Conservation (phyloP, 2,113 vertebrate genomes). For the Cynoglossus semilaevis region DNA sequence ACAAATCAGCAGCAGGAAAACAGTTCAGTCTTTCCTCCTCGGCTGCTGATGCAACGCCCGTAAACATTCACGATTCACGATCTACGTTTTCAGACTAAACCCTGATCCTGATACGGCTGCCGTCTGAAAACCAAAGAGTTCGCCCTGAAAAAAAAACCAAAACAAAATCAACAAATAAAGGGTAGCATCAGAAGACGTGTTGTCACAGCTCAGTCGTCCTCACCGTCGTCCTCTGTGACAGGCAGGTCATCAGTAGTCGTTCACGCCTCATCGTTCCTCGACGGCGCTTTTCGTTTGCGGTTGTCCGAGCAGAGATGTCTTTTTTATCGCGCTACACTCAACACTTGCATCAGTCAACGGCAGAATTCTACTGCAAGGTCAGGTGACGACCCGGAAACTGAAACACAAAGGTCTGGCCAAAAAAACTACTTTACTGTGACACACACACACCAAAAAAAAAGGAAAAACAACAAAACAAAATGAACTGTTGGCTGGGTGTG, state of each 20-base stretch:
- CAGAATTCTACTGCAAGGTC: neutral
- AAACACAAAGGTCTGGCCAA: no score
- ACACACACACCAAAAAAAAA: no score
- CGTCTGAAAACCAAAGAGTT: no score
- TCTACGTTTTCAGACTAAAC: conserved; percentile 16
- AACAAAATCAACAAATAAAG: neutral
- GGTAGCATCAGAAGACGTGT: conserved; percentile 11
- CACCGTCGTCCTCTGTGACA: conserved; percentile 20
- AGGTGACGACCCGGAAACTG: neutral
- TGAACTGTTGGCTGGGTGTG: neutral
- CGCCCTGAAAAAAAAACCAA: no score
- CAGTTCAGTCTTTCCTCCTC: no score
- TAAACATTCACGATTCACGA: conserved; percentile 9
- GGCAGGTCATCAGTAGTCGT: conserved; percentile 41
- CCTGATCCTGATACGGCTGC: conserved; percentile 24
- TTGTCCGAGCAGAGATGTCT: conserved; percentile 22
- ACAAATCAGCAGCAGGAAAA: no score
- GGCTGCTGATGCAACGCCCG: no score
- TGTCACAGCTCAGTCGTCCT: conserved; percentile 1
- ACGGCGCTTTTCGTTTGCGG: conserved; percentile 38
- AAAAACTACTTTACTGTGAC: no score
- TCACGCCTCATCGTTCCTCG: conserved; percentile 27
- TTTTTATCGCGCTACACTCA: neutral
- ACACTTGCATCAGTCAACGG: conserved; percentile 7
- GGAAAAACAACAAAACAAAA: neutral